A percentile compares a stretch with the other conserved stretches of the same genome.
Evolutionary conservation across 2,797 vertebrate genomes (phyloP).

Genomic region (Oreonectes daqikongensis): DNA sequence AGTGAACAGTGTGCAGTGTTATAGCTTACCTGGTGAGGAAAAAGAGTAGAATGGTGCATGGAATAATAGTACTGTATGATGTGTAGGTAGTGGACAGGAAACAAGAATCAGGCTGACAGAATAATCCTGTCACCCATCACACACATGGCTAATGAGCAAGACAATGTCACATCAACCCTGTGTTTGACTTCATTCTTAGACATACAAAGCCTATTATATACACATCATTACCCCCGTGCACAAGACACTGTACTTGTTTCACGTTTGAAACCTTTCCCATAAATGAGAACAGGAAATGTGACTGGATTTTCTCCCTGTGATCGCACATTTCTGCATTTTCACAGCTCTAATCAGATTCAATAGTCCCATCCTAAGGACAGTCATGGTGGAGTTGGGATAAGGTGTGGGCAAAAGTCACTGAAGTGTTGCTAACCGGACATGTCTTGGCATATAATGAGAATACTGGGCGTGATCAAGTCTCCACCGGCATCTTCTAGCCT

Average conservation of each 20-base stretch:
- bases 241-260: slow-evolving; percentile 19
- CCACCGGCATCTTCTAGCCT: neutral
- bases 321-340: slow-evolving; percentile 2
- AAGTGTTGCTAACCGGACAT: neutral
- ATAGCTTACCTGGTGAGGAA: neutral
- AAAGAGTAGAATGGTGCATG: neutral
- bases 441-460: slow-evolving; percentile 12
- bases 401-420: neutral
- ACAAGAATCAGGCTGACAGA: slow-evolving; percentile 44
- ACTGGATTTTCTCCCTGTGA: slow-evolving; percentile 13
- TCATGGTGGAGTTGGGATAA: neutral
- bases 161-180: slow-evolving; percentile 45
- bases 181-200: slow-evolving; percentile 26
- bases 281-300: slow-evolving; percentile 16
- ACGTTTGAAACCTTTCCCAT: neutral
- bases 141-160: slow-evolving; percentile 50
- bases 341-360: slow-evolving; percentile 23
- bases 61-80: neutral
- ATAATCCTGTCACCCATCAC: slow-evolving; percentile 51
- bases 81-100: slow-evolving; percentile 37
- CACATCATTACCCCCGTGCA: slow-evolving; percentile 19
- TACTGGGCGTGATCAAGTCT: neutral
- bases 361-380: neutral
- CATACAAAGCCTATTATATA: slow-evolving; percentile 35
- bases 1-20: slow-evolving; percentile 2